phyloP scores from a whole-genome alignment of 2,888 invertebrate species.

The Saturnia pavonia region DNA sequence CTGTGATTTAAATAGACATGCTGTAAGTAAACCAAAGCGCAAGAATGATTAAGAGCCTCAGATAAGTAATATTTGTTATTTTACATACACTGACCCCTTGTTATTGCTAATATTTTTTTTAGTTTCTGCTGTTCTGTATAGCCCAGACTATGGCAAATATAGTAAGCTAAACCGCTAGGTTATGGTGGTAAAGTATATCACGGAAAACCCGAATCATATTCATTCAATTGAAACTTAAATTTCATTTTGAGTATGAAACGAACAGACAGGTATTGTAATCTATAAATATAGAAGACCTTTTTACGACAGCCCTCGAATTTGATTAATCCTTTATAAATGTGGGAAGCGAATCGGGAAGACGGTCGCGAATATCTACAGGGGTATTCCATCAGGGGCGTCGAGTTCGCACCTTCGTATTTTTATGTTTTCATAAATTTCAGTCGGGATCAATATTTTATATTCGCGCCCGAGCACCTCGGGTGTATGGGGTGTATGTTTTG shows the following conservation, averaged over 20 bases:
- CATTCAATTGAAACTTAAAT: too few species aligned
- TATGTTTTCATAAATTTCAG: conserved; percentile 79
- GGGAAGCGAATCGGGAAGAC: conserved; percentile 36
- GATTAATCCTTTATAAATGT: conserved; percentile 41
- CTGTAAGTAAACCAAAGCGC: too few species aligned
- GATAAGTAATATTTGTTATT: too few species aligned
- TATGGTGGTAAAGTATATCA: too few species aligned
- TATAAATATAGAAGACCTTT: conserved; percentile 24
- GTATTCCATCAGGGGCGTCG: conserved; percentile 61
- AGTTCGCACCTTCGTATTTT: conserved; percentile 69
- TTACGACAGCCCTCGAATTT: conserved; percentile 37
- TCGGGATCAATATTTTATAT: conserved; percentile 78
- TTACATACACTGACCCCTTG: too few species aligned
- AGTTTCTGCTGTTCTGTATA: too few species aligned
- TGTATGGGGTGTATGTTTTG: conserved; percentile 57
- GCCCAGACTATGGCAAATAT: too few species aligned
- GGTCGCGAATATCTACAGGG: conserved; percentile 50
- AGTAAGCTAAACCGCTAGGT: too few species aligned
- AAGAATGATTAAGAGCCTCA: too few species aligned
- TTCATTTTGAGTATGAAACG: neutral
- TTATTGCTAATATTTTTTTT: too few species aligned
- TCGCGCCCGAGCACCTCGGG: conserved; percentile 57
- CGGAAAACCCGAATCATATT: too few species aligned
- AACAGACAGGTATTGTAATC: conserved; percentile 26
- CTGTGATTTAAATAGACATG: too few species aligned